Evolutionary conservation across 2,888 invertebrate genomes (phyloP), one percentile per base, ranked within the genome.

Genomic region (Sceliomorpha sp.): DNA sequence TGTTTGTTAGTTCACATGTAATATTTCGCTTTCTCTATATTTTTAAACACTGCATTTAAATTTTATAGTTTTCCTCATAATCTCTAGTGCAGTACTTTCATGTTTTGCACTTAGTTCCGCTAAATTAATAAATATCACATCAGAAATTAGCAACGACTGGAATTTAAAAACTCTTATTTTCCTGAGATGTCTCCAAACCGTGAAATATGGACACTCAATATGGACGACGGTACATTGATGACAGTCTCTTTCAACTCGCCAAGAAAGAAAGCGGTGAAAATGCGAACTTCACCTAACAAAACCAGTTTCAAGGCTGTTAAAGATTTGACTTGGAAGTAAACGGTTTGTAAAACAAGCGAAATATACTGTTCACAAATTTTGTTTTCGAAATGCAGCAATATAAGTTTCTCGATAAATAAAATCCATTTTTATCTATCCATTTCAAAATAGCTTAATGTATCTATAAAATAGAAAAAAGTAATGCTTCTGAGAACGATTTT

Each of bases 211-310:
- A 47, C 42, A 45, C n/a, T n/a, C 26, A 48, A 44, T 58, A 44
- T 40, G 13, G 42, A 53, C 15, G 39, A 37, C 15, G 53, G 24
- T 44, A 39, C 15, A 15, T 5, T 24, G 48, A 29, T 14, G 42
- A 55, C 29, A 39, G 50, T 58, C 51, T 20, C 68, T 51, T 60
- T 60, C 29, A 51, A 34, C 42, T 70, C 47, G 44, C 53, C 50
- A 53, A 55, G 62, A 71, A 85, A 80, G 85, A 85, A 85, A 85
- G 85, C 76, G 79, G 84, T 79, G 85, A 83, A 84, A 85, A 82
- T 79, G 50, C 71, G 60, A 70, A 74, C 62, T 64, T 70, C 62
- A 36, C 51, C 42, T 50, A 68, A 70, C 69, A 70, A 79, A 83
- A 83, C 81, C 71, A 60, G 84, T 83, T 84, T 68, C 60, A 53